Conservation (phyloP, 2,797 vertebrate genomes). For the Naso thynnoides region DNA sequence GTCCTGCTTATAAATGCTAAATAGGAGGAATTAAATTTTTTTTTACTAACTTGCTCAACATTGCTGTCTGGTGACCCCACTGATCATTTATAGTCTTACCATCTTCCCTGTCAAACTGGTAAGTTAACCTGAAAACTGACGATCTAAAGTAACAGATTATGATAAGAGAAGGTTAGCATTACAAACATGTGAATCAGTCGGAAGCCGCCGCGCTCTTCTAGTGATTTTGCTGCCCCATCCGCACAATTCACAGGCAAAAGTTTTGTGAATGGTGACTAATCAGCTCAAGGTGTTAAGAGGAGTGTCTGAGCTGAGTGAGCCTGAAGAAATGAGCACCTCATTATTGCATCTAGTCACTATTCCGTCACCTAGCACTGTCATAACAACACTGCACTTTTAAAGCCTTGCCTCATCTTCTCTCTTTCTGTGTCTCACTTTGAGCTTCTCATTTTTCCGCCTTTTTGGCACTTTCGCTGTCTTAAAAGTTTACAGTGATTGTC, state of each 20-base stretch:
- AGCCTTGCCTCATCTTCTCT: conserved; percentile 46
- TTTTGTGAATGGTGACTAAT: conserved; percentile 68
- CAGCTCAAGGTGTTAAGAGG: conserved; percentile 62
- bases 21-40: neutral
- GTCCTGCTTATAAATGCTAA: neutral
- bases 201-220: conserved; percentile 22
- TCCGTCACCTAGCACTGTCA: conserved; percentile 67
- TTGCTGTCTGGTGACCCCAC: neutral
- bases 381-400: conserved; percentile 55
- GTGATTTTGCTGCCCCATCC: conserved; percentile 29
- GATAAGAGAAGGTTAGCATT: neutral
- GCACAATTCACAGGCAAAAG: conserved; percentile 50
- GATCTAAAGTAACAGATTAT: neutral
- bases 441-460: conserved; percentile 48
- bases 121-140: conserved; percentile 19
- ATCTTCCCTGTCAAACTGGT: neutral
- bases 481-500: conserved; percentile 73
- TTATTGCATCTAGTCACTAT: conserved; percentile 69
- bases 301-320: conserved; percentile 49
- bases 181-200: neutral
- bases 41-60: neutral
- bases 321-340: conserved; percentile 64
- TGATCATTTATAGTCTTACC: neutral
- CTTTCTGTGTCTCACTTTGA: conserved; percentile 38
- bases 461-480: conserved; percentile 48